Conservation (phyloP, 92 coral and sea anemone genomes). For the Anthopleura xanthogrammica region DNA sequence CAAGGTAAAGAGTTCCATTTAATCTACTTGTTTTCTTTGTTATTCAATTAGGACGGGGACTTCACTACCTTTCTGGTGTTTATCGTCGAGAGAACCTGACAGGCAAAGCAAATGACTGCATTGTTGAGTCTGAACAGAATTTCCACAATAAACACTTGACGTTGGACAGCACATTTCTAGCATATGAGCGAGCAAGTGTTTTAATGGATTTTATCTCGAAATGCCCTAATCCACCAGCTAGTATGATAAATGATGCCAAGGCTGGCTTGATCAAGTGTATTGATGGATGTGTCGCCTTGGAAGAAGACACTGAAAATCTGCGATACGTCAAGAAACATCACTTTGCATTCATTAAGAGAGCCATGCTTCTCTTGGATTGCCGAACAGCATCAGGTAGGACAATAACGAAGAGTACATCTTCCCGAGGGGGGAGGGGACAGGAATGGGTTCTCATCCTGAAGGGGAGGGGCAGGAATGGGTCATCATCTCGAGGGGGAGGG, state of each 20-base stretch:
- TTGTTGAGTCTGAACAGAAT: conserved; percentile 49
- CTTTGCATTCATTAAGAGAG: conserved; percentile 65
- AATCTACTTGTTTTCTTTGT: neutral
- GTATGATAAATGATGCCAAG: conserved; percentile 23
- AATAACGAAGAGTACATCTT: too few species aligned
- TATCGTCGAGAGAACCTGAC: conserved; percentile 41
- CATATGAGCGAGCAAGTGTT: conserved; percentile 67
- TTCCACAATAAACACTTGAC: conserved; percentile 21
- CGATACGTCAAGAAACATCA: conserved; percentile 74
- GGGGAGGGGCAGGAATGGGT: too few species aligned
- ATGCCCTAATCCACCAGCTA: conserved; percentile 19
- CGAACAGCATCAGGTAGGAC: conserved; percentile 59
- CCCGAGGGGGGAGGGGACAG: too few species aligned
- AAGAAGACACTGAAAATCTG: neutral
- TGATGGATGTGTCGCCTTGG: conserved; percentile 42
- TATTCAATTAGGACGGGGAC: conserved; percentile 27
- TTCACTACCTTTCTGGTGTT: conserved; percentile 59
- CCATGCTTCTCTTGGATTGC: conserved; percentile 69
- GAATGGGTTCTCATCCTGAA: too few species aligned
- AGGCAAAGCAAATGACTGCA: conserved; percentile 48
- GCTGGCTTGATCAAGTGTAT: conserved; percentile 52
- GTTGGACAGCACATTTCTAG: conserved; percentile 54
- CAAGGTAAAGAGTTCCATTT: neutral
- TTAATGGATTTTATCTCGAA: conserved; percentile 48
- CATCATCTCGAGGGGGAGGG: too few species aligned